Base-by-base conservation (phyloP, 2,113 vertebrate genomes). In the Eulemur rufifrons region DNA sequence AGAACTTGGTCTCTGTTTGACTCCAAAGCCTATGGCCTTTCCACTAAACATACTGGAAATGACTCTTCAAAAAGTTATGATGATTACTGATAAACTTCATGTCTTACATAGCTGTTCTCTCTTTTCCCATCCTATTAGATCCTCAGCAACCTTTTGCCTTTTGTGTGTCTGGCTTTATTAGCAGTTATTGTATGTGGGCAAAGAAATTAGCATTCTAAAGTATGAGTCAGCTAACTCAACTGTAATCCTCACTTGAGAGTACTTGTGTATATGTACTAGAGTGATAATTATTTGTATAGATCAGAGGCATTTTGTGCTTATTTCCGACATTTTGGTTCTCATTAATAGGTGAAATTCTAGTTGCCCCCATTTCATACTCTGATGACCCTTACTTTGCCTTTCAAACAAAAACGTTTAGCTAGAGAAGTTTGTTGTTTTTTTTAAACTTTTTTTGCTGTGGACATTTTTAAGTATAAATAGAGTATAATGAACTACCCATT, bases 381-480 rank as follows among this genome's bases (percentile, higher is more conserved):
- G 15, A 78, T 37, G 69, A 92, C 5, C n/a, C 29, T 94, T 88
- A 74, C 45, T 92, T 92, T 94, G 34, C 45, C 84, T 93, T 95
- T 89, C 50, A 91, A 92, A 71, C 59, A 42, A 83, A 93, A 78
- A 81, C 8, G 69, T 85, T 86, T 94, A 81, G 61, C 84, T 90
- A 66, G 37, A 61, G 54, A 89, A 73, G 2, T 42, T 92, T 39
- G 25, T 88, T 86, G 34, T 1, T 80, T 88, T 85, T 52, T 50
- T 34, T 5, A 29, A 29, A 29, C 27, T 63, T 42, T 89, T 91
- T 92, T 25, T 34, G 13, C 50, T 64, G 0, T 64, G 52, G 74
- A 86, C 42, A 18, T 91, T 93, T 54, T 91, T 45, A 97, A 91
- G 6, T 52, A 37, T 83, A 73, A 92, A n/a, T 34, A 54, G 86